These are phyloP conservation scores for Limnephilus lunatus DNA, from an alignment of 2,888 invertebrate genomes.

Conservation along the genomic window DNA sequence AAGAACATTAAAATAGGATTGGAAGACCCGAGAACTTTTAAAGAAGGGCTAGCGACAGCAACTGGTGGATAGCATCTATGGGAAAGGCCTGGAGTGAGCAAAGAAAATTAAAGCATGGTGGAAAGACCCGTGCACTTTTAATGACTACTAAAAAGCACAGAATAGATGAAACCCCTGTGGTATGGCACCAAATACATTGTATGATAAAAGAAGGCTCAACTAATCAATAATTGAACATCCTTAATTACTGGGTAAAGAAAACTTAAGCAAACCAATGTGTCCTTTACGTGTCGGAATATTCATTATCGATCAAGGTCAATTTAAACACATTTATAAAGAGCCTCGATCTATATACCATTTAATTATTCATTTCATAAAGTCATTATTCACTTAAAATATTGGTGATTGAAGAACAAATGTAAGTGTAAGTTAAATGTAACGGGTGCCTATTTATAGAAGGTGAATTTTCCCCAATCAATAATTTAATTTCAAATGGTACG, in stretches of 20 bases:
- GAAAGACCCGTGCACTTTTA: too few species aligned
- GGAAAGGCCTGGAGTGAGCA: too few species aligned
- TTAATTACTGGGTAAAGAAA: background rate
- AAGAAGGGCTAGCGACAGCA: too few species aligned
- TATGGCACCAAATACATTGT: background rate
- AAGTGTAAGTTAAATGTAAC: background rate
- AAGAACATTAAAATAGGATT: too few species aligned
- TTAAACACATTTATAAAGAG: background rate
- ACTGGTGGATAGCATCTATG: too few species aligned
- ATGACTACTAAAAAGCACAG: background rate
- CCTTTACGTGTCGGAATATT: background rate
- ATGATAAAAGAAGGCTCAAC: background rate
- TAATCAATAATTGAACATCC: background rate
- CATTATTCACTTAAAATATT: background rate
- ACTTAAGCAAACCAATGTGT: background rate
- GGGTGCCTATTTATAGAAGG: background rate
- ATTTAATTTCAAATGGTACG: background rate
- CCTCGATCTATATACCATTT: background rate
- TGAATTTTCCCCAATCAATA: background rate
- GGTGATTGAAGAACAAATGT: background rate
- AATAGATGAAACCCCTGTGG: background rate
- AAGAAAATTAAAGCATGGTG: too few species aligned
- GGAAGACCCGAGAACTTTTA: too few species aligned
- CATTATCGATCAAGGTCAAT: background rate
- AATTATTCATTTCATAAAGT: background rate